Evolutionary conservation across 2,113 vertebrate species (phyloP).

Genomic region (Enhydra lutris): DNA sequence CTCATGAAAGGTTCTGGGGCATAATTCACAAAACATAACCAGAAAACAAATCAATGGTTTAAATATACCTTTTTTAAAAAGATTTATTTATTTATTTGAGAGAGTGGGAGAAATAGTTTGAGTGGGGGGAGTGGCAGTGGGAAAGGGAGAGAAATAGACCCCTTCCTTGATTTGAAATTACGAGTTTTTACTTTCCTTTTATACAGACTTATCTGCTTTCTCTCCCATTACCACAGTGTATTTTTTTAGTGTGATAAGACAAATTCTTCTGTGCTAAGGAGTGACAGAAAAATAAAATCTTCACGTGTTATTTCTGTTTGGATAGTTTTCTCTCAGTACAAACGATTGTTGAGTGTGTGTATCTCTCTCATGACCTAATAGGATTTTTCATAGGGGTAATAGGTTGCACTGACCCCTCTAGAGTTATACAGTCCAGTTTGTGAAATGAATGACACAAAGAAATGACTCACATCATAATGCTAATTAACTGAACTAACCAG

Average conservation of each 20-base stretch:
- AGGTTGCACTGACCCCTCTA: not conserved
- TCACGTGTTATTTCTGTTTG: not conserved
- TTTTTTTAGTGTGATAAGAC: not conserved
- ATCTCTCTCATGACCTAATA: not conserved
- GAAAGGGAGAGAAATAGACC: not conserved
- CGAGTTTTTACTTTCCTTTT: not conserved
- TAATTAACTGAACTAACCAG: not conserved
- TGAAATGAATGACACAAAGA: not conserved
- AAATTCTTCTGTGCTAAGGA: not conserved
- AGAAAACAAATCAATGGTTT: constrained; percentile 19
- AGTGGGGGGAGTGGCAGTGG: not conserved
- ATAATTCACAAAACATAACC: constrained; percentile 10
- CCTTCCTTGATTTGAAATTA: not conserved
- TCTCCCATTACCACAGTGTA: not conserved
- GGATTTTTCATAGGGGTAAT: not conserved
- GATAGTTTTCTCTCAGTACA: not conserved
- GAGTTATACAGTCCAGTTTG: not conserved
- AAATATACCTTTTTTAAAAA: not conserved
- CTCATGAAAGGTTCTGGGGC: not conserved
- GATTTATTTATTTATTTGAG: not conserved
- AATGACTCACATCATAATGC: not conserved
- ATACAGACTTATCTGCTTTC: not conserved
- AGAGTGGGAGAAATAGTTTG: not conserved
- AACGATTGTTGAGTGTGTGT: not conserved
- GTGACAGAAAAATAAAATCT: not conserved